Conservation (phyloP, 2,797 vertebrate species). For the Silurus lanzhouensis region DNA sequence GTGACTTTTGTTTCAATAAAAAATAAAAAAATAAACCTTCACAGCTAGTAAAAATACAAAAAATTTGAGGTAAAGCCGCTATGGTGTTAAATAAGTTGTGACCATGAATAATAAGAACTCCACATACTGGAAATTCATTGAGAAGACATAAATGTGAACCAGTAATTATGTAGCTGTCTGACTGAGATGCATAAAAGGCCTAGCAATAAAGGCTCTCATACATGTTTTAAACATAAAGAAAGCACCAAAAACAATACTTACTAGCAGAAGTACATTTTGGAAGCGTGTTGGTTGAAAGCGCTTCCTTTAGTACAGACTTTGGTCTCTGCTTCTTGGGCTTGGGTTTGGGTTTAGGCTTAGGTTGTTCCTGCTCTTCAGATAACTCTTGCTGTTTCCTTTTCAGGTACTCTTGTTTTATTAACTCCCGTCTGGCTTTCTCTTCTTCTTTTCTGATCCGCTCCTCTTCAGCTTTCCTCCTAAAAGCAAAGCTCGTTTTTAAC, state of each 20-base stretch:
- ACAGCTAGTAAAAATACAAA: too few relatives aligned
- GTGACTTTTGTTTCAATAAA: too few relatives aligned
- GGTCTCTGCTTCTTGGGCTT: conserved; percentile 84
- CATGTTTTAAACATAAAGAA: not conserved
- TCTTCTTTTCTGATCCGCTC: conserved; percentile 94
- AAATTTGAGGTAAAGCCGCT: not conserved
- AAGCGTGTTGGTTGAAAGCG: conserved; percentile 79
- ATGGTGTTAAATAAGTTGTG: not conserved
- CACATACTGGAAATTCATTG: not conserved
- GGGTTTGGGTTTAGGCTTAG: conserved; percentile 80
- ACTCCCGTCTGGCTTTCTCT: conserved; percentile 90
- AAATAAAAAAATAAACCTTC: too few relatives aligned
- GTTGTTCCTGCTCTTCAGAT: conserved; percentile 89
- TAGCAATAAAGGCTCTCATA: not conserved
- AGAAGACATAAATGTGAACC: too few relatives aligned
- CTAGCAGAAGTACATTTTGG: conserved; percentile 86
- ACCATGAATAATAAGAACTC: not conserved
- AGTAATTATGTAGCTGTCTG: too few relatives aligned
- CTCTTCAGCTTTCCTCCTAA: conserved; percentile 92
- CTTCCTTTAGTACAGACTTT: conserved; percentile 88
- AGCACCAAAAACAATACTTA: conserved; percentile 68
- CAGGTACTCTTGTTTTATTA: conserved; percentile 96
- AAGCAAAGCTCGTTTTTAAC: not conserved
- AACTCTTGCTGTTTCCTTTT: conserved; percentile 92
- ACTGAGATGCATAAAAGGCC: not conserved